Evolutionary conservation across 1,140 invertebrate genomes (phyloP).

Genomic region (Drosophila repletoides): DNA sequence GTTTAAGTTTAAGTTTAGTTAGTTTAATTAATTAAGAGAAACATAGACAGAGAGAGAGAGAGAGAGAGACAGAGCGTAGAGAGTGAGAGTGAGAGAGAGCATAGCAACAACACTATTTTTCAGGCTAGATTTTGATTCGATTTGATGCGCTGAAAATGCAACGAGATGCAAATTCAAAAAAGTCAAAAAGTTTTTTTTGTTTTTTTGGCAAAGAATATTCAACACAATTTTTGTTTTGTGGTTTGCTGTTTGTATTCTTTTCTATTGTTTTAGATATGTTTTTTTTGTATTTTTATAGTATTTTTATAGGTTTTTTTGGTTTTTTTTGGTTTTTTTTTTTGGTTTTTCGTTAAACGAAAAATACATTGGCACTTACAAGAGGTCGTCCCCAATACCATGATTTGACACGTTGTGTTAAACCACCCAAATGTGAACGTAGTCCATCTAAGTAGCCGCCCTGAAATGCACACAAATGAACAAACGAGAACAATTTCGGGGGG

Average conservation of each 20-base stretch:
- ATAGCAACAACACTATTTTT: conserved; percentile 70
- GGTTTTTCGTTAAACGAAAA: conserved; percentile 66
- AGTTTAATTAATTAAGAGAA: conserved; percentile 45
- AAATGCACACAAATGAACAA: conserved; percentile 82
- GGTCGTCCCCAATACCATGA: conserved; percentile 97
- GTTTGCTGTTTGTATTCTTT: conserved; percentile 50
- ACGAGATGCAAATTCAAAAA: conserved; percentile 60
- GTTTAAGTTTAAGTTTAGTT: conserved; percentile 4
- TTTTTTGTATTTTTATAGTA: conserved; percentile 20
- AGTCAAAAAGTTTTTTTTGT: no score
- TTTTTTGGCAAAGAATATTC: conserved; percentile 42
- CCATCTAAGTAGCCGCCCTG: conserved; percentile 95
- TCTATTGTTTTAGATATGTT: conserved; percentile 33
- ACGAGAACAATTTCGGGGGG: conserved; percentile 76
- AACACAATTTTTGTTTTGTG: conserved; percentile 68
- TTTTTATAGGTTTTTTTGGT: conserved; percentile 22
- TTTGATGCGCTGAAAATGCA: conserved; percentile 60
- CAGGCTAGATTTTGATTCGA: conserved; percentile 62
- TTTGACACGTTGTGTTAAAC: conserved; percentile 96
- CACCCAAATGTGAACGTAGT: conserved; percentile 94
- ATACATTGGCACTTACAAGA: conserved; percentile 91
- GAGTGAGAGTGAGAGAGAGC: conserved; percentile 46
- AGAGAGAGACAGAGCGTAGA: conserved; percentile 38
- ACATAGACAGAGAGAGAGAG: conserved; percentile 54
- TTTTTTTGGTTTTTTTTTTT: conserved; percentile 33